Evolutionary conservation across 1,140 invertebrate species (phyloP).

Genomic region (Carcinoscorpius rotundicauda): DNA sequence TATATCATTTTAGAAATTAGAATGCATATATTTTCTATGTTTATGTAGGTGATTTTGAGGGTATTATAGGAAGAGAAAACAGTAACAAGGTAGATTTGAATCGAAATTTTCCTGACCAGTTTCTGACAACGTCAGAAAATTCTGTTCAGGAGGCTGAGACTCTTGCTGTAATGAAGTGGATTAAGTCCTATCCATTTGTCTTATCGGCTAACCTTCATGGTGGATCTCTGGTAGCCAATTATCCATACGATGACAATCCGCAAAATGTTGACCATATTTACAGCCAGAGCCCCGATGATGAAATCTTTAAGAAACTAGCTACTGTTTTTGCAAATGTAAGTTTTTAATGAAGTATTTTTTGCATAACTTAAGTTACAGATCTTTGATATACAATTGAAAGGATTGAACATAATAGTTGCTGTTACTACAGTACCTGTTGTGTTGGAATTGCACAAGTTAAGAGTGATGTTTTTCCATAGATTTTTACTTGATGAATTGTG

Average conservation of each 20-base stretch:
- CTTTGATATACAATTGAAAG: too few relatives aligned
- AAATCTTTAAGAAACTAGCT: conserved; percentile 67
- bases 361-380: neutral
- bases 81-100: conserved; percentile 79
- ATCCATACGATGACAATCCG: conserved; percentile 71
- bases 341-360: conserved; percentile 3
- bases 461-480: too few relatives aligned
- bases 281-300: conserved; percentile 62
- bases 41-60: conserved; percentile 48
- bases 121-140: conserved; percentile 50
- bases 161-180: conserved; percentile 81
- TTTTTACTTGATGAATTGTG: too few relatives aligned
- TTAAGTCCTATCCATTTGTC: conserved; percentile 73
- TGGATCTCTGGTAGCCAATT: conserved; percentile 84
- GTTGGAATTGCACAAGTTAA: too few relatives aligned
- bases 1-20: neutral
- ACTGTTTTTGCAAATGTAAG: conserved; percentile 61
- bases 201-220: conserved; percentile 94
- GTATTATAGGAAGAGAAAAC: conserved; percentile 61
- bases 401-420: too few relatives aligned
- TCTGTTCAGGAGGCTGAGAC: conserved; percentile 66
- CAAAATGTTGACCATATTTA: conserved; percentile 26
- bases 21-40: conserved; percentile 12
- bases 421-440: too few relatives aligned
- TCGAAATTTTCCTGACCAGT: conserved; percentile 93